phyloP scores from a whole-genome alignment of 2,888 invertebrate genomes.

The Caenorhabditis virilis region DNA sequence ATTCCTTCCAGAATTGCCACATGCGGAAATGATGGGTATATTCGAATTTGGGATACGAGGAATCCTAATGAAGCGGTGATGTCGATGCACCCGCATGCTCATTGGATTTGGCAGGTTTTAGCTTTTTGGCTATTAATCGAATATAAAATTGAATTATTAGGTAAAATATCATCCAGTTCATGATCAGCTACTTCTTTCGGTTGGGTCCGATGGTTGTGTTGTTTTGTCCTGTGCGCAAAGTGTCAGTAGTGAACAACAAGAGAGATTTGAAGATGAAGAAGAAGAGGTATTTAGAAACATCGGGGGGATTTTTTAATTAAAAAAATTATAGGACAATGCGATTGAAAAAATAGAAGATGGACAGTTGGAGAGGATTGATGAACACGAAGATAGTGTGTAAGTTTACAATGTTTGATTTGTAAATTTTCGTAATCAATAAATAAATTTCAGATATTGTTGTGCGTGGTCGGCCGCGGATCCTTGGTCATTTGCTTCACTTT shows the following conservation, averaged over 20 bases:
- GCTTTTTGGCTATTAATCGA: background rate
- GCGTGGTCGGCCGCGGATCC: conserved; percentile 98
- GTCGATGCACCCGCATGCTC: conserved; percentile 73
- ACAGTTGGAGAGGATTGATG: conserved; percentile 81
- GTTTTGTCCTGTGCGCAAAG: conserved; percentile 75
- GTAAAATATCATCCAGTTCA: conserved; percentile 86
- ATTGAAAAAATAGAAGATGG: conserved; percentile 74
- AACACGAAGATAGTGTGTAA: conserved; percentile 96
- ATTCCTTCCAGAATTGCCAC: conserved; percentile 76
- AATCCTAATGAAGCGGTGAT: conserved; percentile 77
- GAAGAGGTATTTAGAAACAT: conserved; percentile 12
- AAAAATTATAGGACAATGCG: conserved; percentile 14
- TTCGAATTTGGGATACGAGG: conserved; percentile 94
- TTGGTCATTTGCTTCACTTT: conserved; percentile 97
- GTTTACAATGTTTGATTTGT: conserved; percentile 9
- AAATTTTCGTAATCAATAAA: background rate
- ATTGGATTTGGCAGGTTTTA: conserved; percentile 69
- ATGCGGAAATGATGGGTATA: conserved; percentile 91
- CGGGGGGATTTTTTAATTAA: background rate
- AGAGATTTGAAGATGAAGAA: conserved; percentile 36
- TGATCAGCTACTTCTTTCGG: conserved; percentile 89
- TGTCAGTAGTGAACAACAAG: conserved; percentile 42
- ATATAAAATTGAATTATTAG: conserved; percentile 5
- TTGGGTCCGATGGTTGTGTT: conserved; percentile 91
- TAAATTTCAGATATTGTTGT: conserved; percentile 74